Evolutionary conservation across 1,140 invertebrate genomes (phyloP).

Genomic region (Ectropis grisescens): DNA sequence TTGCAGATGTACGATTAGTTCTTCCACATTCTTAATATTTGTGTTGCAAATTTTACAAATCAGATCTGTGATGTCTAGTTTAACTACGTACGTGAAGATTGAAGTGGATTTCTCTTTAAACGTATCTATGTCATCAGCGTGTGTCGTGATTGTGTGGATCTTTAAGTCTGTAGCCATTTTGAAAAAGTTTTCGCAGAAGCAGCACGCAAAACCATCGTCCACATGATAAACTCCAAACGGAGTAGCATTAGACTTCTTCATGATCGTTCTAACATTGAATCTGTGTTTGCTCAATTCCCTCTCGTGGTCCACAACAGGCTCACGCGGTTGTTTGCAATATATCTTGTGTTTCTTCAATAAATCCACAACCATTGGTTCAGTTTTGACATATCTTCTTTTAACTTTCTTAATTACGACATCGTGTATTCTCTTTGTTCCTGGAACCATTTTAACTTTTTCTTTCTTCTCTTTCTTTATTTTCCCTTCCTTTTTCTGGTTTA

Average conservation of each 20-base stretch:
- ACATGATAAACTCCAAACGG: neutral
- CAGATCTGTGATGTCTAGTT: constrained; percentile 24
- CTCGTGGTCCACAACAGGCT: constrained; percentile 30
- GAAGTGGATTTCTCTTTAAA: no score
- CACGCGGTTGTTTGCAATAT: no score
- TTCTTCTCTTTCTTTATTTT: no score
- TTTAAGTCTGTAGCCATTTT: neutral
- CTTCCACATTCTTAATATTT: constrained; percentile 6
- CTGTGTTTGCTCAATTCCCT: neutral
- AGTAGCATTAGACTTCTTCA: neutral
- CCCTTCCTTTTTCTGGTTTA: no score
- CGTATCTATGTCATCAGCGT: neutral
- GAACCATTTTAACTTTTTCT: no score
- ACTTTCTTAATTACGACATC: no score
- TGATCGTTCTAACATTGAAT: neutral
- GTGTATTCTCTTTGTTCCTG: no score
- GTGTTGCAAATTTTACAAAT: constrained; percentile 18
- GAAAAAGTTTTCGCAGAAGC: neutral
- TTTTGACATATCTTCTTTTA: no score
- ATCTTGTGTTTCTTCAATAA: no score
- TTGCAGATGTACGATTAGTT: constrained; percentile 16
- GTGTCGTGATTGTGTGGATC: neutral
- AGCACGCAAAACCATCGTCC: neutral
- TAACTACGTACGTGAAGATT: constrained; percentile 11
- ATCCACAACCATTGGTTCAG: no score